Evolutionary conservation across 2,797 vertebrate genomes (phyloP).

Genomic region (Peromyscus aztecus): DNA sequence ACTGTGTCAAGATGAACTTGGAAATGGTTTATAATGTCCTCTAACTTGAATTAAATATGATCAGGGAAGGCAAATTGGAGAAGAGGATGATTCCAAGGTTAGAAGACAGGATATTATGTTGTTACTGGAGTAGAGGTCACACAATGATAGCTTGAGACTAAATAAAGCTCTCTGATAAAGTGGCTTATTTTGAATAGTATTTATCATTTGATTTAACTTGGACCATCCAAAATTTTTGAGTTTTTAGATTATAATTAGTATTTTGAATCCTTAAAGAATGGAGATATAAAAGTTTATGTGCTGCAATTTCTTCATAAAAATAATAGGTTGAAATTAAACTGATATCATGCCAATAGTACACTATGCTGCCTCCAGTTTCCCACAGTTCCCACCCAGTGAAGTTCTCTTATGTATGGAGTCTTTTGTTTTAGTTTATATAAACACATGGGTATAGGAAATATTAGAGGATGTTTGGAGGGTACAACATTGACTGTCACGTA

Average conservation of each 20-base stretch:
- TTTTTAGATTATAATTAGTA: background rate
- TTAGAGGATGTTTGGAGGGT: background rate
- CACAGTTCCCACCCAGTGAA: no score
- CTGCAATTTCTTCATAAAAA: background rate
- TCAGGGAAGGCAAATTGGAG: background rate
- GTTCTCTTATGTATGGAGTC: background rate
- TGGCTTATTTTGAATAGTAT: background rate
- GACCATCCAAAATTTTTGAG: background rate
- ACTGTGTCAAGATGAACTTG: background rate
- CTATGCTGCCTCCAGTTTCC: background rate
- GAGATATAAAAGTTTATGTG: background rate
- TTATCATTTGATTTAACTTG: constrained; percentile 20
- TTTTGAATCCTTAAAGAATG: background rate
- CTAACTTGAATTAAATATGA: background rate
- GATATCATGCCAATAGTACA: background rate
- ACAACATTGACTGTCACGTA: background rate
- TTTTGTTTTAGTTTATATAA: background rate
- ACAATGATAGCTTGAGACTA: background rate
- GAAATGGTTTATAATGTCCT: background rate
- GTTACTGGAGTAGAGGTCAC: background rate
- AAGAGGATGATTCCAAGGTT: background rate
- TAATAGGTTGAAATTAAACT: background rate
- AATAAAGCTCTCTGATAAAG: background rate
- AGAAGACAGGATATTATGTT: background rate
- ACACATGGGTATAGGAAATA: background rate